phyloP scores from a whole-genome alignment of 2,888 invertebrate species.

The Cynaeus angustus region DNA sequence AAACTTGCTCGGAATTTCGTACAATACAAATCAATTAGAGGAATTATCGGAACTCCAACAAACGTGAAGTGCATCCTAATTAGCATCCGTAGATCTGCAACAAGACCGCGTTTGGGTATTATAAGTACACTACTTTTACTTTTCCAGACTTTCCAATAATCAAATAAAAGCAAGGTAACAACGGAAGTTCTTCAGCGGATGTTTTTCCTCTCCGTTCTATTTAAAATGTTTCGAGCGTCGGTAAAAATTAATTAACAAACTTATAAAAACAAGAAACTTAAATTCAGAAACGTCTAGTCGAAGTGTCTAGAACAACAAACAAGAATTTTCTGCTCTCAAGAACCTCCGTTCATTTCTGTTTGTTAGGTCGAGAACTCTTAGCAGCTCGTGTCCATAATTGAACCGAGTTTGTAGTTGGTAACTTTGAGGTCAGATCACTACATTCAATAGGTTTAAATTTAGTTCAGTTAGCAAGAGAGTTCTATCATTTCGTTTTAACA shows the following conservation, averaged over 20 bases:
- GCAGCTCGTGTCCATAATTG: neutral
- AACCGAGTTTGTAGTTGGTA: neutral
- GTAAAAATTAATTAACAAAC: neutral
- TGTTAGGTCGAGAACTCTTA: neutral
- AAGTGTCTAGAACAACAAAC: neutral
- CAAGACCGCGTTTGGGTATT: no score
- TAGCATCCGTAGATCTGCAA: no score
- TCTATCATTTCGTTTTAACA: neutral
- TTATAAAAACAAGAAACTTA: neutral
- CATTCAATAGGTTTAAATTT: neutral
- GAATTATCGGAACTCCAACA: no score
- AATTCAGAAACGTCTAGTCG: no score
- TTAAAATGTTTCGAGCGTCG: no score
- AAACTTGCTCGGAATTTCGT: no score
- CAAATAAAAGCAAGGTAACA: neutral
- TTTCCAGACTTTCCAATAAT: no score
- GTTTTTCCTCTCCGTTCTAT: neutral
- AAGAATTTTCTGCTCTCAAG: neutral
- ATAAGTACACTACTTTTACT: no score
- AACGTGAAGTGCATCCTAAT: no score
- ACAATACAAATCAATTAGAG: no score
- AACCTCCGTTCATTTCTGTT: neutral
- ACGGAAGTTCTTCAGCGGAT: neutral
- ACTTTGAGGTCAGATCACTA: neutral
- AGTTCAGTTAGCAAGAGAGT: neutral